A percentile compares a stretch with the other conserved stretches of the same genome.
These are phyloP conservation scores for Glossophaga mutica DNA, from an alignment of 2,797 vertebrate genomes.

Conservation along the genomic window DNA sequence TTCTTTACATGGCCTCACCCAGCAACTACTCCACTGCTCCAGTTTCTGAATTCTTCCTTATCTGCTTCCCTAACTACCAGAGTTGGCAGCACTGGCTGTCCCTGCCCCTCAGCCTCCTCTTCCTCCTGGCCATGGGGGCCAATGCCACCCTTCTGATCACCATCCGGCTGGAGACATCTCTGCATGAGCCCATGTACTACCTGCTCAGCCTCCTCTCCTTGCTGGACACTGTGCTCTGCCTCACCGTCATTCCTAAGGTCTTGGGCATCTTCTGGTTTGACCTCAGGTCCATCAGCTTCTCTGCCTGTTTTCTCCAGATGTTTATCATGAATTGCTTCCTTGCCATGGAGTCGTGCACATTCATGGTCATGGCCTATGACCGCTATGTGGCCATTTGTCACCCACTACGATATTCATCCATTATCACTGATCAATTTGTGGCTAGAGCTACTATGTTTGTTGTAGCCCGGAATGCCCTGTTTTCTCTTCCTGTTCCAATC, in stretches of 20 bases:
- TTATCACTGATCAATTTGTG: slow-evolving; percentile 47
- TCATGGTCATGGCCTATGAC: slow-evolving; percentile 77
- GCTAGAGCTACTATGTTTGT: not conserved
- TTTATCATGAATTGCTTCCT: slow-evolving; percentile 79
- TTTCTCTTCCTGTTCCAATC: slow-evolving; percentile 35
- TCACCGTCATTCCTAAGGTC: too few species aligned
- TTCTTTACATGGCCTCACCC: not conserved
- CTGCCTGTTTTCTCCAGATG: slow-evolving; percentile 63
- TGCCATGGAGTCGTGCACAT: slow-evolving; percentile 78
- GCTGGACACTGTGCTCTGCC: not conserved
- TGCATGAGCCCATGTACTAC: not conserved
- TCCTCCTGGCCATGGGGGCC: slow-evolving; percentile 44
- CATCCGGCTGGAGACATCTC: not conserved
- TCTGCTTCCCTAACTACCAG: slow-evolving; percentile 83
- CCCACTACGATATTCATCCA: slow-evolving; percentile 55
- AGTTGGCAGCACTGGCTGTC: slow-evolving; percentile 47
- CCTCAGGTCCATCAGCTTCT: not conserved
- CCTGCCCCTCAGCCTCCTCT: slow-evolving; percentile 44
- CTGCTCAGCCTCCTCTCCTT: slow-evolving; percentile 54
- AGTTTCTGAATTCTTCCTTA: slow-evolving; percentile 80
- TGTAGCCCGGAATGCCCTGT: not conserved
- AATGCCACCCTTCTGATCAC: not conserved
- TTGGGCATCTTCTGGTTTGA: slow-evolving; percentile 75
- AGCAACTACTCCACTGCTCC: slow-evolving; percentile 34
- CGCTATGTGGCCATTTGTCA: slow-evolving; percentile 75